Base-by-base conservation (phyloP, 2,888 invertebrate genomes). In the Parnassius smintheus region DNA sequence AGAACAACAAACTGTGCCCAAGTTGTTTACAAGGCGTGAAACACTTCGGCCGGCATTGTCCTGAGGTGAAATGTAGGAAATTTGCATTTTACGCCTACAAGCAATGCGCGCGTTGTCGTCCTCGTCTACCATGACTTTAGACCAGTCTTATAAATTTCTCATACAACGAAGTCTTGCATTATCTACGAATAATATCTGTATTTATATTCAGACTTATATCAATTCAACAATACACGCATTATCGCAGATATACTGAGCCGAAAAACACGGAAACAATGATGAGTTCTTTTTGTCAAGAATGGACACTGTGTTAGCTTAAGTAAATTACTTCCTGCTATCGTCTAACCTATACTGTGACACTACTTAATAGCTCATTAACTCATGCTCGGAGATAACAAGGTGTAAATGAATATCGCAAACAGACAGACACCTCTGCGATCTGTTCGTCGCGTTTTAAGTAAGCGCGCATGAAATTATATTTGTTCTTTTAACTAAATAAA, bases 31-130 rank as follows among this genome's bases (percentile, higher is more conserved):
- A 91, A 81, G 87, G 82, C 78, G 79, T 77, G 77, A 84, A 82
- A 91, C 91, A 91, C 89, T 81, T 75, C 78, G 76, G 70, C 80
- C 76, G 85, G 85, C 87, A 89, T 91, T 91, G 90, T 89, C 82
- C 80, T 81, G 79, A 75, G 80, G 87, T 84, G 88, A 89, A 89
- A 90, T 86, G 83, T 72, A 68, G 62, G 70, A 75, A 71, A 88
- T 90, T 91, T 89, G 83, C 88, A 90, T 91, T 87, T 84, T 80
- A 83, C 87, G 80, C 88, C 85, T 84, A 83, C 86, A 77, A 65
- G 68, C 70, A 67, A 63, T 69, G 18, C 69, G 69, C 65, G 12
- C 49, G n/a, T 3, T 35, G 7, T 35, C 7, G 67, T 73, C 67
- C 71, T 69, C 65, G 71, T 76, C 65, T 66, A 68, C 72, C 73